Percentiles rank a stretch among this genome's conserved stretches.
Conservation (phyloP, 2,797 vertebrate species). For the Sebastes wilsoni region DNA sequence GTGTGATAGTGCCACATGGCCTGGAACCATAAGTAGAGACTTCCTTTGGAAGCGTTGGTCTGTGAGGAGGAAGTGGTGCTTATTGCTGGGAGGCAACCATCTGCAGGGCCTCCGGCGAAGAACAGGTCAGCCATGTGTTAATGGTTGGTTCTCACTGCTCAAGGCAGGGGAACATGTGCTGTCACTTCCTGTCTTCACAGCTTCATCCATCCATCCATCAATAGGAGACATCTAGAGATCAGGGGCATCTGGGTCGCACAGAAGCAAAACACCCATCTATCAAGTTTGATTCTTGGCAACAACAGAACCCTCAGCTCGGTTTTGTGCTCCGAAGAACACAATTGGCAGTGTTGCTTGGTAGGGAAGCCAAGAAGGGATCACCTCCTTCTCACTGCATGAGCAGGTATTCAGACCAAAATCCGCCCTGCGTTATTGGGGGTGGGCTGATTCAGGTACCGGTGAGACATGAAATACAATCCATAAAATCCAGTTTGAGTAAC, state of each 20-base stretch:
- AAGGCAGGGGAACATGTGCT: conserved; percentile 15
- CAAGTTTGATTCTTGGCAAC: not conserved
- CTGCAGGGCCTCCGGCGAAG: conserved; percentile 11
- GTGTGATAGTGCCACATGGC: not conserved
- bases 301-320: not conserved
- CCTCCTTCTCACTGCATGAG: not conserved
- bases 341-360: not conserved
- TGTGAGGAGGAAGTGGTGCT: conserved; percentile 17
- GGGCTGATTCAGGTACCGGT: not conserved
- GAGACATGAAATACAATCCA: not conserved
- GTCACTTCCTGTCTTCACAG: not conserved
- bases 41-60: not conserved
- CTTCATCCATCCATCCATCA: conserved; percentile 20
- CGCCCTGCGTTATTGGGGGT: fast-evolving
- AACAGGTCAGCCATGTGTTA: conserved; percentile 51
- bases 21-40: not conserved
- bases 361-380: not conserved
- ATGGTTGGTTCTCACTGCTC: conserved; percentile 31
- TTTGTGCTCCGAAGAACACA: not conserved
- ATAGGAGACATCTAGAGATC: not conserved
- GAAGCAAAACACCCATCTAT: not conserved
- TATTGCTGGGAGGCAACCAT: conserved; percentile 35
- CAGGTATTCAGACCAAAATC: not conserved
- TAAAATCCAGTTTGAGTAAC: not conserved
- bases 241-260: not conserved